phyloP scores from a whole-genome alignment of 1,140 invertebrate species.

The Trissolcus basalis region DNA sequence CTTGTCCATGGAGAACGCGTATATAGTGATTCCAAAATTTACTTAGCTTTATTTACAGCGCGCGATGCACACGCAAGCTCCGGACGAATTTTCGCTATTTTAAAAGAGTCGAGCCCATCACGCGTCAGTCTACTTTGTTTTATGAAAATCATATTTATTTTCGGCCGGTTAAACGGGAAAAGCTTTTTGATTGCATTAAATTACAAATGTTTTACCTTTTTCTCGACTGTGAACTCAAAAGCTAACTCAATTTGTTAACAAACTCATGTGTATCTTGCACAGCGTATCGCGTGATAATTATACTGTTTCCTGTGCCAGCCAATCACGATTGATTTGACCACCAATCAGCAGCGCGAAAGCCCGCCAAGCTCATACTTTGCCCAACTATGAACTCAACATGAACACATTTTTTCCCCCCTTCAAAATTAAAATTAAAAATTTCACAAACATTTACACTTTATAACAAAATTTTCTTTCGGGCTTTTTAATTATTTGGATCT shows the following conservation, averaged over 20 bases:
- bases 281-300: conserved; percentile 67
- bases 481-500: too few relatives aligned
- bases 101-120: conserved; percentile 10
- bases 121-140: conserved; percentile 32
- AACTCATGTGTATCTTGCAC: conserved; percentile 52
- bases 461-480: too few relatives aligned
- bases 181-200: conserved; percentile 54
- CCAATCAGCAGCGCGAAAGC: conserved; percentile 65
- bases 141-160: conserved; percentile 56
- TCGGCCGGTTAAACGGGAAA: conserved; percentile 38
- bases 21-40: conserved; percentile 28
- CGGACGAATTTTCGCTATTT: conserved; percentile 5
- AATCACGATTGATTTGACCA: conserved; percentile 71
- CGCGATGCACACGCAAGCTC: background rate
- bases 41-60: conserved; percentile 42
- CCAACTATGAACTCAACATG: background rate
- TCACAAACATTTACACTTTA: too few relatives aligned
- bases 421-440: too few relatives aligned
- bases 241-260: conserved; percentile 45
- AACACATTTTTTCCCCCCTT: too few relatives aligned
- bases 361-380: conserved; percentile 7
- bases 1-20: conserved; percentile 9
- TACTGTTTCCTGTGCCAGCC: conserved; percentile 68
- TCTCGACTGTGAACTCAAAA: conserved; percentile 21
- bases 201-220: conserved; percentile 30